These are phyloP conservation scores for Drosophila colorata DNA, from an alignment of 2,888 invertebrate genomes.

Conservation along the genomic window DNA sequence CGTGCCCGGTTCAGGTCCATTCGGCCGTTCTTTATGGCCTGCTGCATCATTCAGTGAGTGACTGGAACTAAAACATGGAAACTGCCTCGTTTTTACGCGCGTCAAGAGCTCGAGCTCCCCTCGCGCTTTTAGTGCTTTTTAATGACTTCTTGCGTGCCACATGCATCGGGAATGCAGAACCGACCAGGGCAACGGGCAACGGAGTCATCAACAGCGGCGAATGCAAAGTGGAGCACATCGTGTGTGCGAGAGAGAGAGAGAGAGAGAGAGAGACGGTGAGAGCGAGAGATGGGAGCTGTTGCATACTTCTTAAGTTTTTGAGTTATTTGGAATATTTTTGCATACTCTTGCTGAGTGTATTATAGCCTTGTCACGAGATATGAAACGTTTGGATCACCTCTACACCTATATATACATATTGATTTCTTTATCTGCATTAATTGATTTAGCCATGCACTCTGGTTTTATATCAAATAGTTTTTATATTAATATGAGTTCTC, in stretches of 20 bases:
- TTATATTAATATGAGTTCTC: too few species aligned
- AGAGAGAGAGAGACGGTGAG: neutral
- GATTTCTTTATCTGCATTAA: too few species aligned
- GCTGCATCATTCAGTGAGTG: slow-evolving; percentile 59
- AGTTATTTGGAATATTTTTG: slow-evolving; percentile 52
- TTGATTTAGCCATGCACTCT: too few species aligned
- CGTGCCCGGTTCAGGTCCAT: slow-evolving; percentile 16
- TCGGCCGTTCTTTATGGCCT: slow-evolving; percentile 53
- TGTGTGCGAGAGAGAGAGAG: neutral
- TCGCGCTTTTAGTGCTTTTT: slow-evolving; percentile 57
- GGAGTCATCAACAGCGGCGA: slow-evolving; percentile 20
- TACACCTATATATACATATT: too few species aligned
- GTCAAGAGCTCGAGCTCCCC: slow-evolving; percentile 33
- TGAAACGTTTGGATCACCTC: too few species aligned
- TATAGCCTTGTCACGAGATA: neutral
- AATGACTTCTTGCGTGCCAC: slow-evolving; percentile 77
- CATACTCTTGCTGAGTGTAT: neutral
- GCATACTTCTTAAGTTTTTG: slow-evolving; percentile 42
- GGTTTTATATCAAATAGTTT: too few species aligned
- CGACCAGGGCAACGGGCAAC: neutral
- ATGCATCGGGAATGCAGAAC: slow-evolving; percentile 55
- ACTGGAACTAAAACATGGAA: slow-evolving; percentile 40
- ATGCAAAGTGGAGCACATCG: slow-evolving; percentile 50
- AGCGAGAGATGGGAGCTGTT: neutral
- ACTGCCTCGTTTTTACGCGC: slow-evolving; percentile 46